Conservation (phyloP, 2,888 invertebrate genomes). For the Lordiphosa andalusiaca region DNA sequence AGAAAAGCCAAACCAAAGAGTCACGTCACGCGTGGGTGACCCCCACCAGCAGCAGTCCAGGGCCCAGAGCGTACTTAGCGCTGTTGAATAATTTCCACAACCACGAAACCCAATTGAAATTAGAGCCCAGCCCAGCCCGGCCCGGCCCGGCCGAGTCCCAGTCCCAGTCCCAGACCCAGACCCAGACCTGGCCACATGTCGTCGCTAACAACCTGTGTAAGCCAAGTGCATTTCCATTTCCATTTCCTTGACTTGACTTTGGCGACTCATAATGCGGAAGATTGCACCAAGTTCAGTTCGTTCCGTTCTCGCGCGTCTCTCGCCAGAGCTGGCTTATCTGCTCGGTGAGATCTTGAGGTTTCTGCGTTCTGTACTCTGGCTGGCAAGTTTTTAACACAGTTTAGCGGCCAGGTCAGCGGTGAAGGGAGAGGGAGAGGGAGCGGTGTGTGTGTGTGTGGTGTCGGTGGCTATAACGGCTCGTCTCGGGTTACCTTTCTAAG, state of each 20-base stretch:
- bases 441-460: constrained; percentile 21
- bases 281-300: constrained; percentile 59
- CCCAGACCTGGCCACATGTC: constrained; percentile 65
- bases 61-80: constrained; percentile 62
- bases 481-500: constrained; percentile 47
- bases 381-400: constrained; percentile 68
- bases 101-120: constrained; percentile 75
- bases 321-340: constrained; percentile 50
- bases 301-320: constrained; percentile 53
- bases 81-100: constrained; percentile 74
- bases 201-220: constrained; percentile 68
- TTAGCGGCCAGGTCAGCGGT: constrained; percentile 49
- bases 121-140: constrained; percentile 70
- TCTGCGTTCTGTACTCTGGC: constrained; percentile 71
- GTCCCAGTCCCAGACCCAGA: constrained; percentile 32
- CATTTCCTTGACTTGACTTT: constrained; percentile 45
- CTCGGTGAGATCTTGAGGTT: constrained; percentile 67
- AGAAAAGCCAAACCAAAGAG: constrained; percentile 75
- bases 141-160: constrained; percentile 38
- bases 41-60: constrained; percentile 18
- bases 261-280: constrained; percentile 72
- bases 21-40: constrained; percentile 75
- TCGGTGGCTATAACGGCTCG: constrained; percentile 43
- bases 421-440: neutral
- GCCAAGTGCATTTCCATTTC: constrained; percentile 75